Evolutionary conservation across 1,140 invertebrate species (phyloP), one percentile per base, ranked within the genome.

Genomic region (Paramacrobiotus metropolitanus): DNA sequence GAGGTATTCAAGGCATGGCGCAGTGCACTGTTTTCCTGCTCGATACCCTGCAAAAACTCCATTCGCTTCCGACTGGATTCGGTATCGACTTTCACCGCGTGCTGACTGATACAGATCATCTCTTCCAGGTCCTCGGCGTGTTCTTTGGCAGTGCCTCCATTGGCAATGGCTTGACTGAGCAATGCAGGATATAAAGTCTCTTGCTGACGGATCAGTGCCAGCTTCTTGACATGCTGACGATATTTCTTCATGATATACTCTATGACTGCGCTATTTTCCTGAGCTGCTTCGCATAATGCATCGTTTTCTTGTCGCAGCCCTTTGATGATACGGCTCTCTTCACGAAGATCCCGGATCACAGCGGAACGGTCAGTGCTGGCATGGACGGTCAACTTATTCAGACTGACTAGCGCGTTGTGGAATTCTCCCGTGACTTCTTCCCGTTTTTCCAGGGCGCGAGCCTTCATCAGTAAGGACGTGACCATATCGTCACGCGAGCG

Each of bases 191-290:
- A 24, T 9, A 55, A 15, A 55, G 48, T 55, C 15, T 55, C 48
- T 28, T 55, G 48, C 15, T 55, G 4, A 24, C 48, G 48, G 15
- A 55, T 9, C 15, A 20, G 15, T 20, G 15, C 15, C 15, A 55
- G 48, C 15, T 24, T 15, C 48, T 55, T 55, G 48, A 24, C 15
- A 55, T 55, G 48, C 48, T 55, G 48, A 55, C 48, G 48, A 28
- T 55, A 55, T 24, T 55, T 55, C 15, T 55, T 15, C 15, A 55
- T 24, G 15, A 55, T 28, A 55, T 55, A 55, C 24, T 55, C 15
- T 15, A 55, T 24, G 48, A 24, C 48, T 15, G 15, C 48, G 48
- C 48, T 24, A 28, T 55, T 55, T 28, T 55, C 48, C 24, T 55
- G 48, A 24, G 28, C 48, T 24, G 48, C 24, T 24, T 55, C 48